These are phyloP conservation scores for Rhipidura dahli DNA, from an alignment of 2,113 vertebrate species.

Conservation along the genomic window DNA sequence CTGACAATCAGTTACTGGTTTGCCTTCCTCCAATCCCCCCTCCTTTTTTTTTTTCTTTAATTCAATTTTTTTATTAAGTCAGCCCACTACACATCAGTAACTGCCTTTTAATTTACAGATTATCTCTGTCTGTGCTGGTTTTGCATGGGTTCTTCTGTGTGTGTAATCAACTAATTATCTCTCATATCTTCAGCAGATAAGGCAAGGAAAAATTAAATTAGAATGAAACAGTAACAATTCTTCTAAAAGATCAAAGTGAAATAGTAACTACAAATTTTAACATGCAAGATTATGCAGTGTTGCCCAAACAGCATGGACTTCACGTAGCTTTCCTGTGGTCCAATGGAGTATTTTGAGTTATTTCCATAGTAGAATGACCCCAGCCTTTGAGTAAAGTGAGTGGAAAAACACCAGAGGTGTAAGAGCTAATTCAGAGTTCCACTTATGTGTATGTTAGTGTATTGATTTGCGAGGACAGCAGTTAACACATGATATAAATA, in stretches of 20 bases:
- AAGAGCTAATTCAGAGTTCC: neutral
- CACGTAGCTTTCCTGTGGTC: neutral
- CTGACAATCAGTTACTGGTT: neutral
- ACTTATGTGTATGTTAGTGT: neutral
- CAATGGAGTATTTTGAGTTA: neutral
- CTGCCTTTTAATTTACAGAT: neutral
- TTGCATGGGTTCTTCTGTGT: neutral
- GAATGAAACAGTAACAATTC: neutral
- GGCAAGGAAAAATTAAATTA: neutral
- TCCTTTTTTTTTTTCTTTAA: neutral
- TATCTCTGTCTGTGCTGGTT: neutral
- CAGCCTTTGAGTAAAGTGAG: neutral
- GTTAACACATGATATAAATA: neutral
- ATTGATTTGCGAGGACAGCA: neutral
- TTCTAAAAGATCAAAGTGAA: conserved; percentile 20
- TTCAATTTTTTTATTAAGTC: no score
- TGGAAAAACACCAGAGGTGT: neutral
- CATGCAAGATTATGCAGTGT: neutral
- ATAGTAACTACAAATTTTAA: conserved; percentile 20
- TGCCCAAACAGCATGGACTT: neutral
- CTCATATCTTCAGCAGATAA: conserved; percentile 21
- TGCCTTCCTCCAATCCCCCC: neutral
- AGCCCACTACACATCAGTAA: neutral
- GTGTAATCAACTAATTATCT: conserved; percentile 26
- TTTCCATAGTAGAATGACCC: neutral